These are phyloP conservation scores for Eurois occulta DNA, from an alignment of 2,888 invertebrate genomes.

Conservation along the genomic window DNA sequence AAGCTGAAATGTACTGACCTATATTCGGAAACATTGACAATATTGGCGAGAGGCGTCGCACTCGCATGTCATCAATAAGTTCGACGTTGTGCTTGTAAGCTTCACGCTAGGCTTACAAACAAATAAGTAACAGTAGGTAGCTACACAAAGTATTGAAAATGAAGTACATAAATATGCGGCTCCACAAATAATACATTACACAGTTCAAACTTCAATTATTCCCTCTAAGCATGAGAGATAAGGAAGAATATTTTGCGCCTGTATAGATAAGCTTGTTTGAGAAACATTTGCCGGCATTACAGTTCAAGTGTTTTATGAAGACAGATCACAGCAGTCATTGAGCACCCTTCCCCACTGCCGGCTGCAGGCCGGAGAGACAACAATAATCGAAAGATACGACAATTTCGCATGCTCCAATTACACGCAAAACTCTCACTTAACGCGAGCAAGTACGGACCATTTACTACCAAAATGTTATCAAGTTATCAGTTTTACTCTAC, in stretches of 20 bases:
- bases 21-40: slow-evolving; percentile 32
- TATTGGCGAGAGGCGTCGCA: slow-evolving; percentile 24
- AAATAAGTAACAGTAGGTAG: neutral
- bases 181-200: neutral
- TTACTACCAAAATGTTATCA: neutral
- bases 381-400: neutral
- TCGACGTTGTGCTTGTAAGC: neutral
- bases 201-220: neutral
- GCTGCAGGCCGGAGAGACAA: neutral
- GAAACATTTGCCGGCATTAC: neutral
- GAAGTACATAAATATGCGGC: neutral
- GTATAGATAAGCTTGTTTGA: neutral
- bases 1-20: slow-evolving; percentile 13
- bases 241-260: neutral
- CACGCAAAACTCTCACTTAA: neutral
- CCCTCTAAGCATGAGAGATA: neutral
- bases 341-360: neutral
- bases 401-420: neutral
- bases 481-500: neutral
- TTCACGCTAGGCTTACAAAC: neutral
- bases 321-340: neutral
- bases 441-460: neutral
- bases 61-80: slow-evolving; percentile 22
- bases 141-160: neutral
- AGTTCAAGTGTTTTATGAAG: neutral